Evolutionary conservation across 2,888 invertebrate genomes (phyloP), one percentile per base, ranked within the genome.

Genomic region (Listrodromus nycthemerus): DNA sequence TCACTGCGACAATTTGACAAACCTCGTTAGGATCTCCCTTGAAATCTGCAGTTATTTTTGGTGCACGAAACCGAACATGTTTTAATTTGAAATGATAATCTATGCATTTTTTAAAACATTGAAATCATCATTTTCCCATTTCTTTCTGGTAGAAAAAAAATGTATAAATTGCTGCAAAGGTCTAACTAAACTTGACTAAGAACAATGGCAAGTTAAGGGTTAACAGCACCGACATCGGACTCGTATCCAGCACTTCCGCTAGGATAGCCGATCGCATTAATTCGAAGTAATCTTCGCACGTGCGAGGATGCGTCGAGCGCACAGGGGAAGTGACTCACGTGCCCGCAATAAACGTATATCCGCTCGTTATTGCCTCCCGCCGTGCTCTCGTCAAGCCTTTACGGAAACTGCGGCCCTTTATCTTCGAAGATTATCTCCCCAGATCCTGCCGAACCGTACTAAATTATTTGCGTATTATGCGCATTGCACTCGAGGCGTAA

Each of bases 301-400:
- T 79, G 82, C 80, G 74, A 50, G 79, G 41, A 63, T 48, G 41
- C 27, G 48, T 37, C 10, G 16, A 13, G 52, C 55, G 50, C 58
- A 58, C 33, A 21, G 58, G 52, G 79, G 74, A 80, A 80, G 63
- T 80, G 74, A 74, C 50, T 74, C 82, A 80, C 80, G 80, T 80
- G 82, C 65, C 65, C 74, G 30, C 65, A 69, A 79, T 55, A 16
- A 41, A 61, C 19, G 33, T 52, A 79, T 67, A 80, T 83, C 80
- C 80, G 80, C 74, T 80, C 61, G 67, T 71, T 37, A 80, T 82
- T 69, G 70, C 24, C 70, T 24, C 24, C 21, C 55, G 16, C 16
- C 4, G 55, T 33, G 33, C 55, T 65, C 41, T 27, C 2, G 45
- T 45, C 55, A 63, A 16, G 21, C 71, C 65, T 65, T 48, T 33